phyloP scores from a whole-genome alignment of 2,797 vertebrate species.

The Paratrypauchen microcephalus region DNA sequence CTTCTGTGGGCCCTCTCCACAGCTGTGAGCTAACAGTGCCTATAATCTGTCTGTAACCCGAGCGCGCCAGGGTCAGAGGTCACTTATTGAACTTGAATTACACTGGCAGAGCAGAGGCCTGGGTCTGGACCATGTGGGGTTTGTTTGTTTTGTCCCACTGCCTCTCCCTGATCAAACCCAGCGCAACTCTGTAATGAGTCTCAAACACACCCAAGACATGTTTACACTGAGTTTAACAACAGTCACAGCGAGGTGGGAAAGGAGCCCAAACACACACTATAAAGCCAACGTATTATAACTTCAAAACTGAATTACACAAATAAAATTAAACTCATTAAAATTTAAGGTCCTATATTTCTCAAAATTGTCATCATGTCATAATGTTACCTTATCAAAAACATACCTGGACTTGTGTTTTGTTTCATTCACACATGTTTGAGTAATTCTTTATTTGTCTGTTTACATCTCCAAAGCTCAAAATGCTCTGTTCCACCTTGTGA shows the following conservation, averaged over 20 bases:
- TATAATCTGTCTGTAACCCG: slow-evolving; percentile 75
- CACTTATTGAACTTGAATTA: slow-evolving; percentile 79
- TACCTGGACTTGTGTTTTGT: too few species aligned
- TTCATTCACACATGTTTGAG: too few species aligned
- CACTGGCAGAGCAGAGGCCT: slow-evolving; percentile 69
- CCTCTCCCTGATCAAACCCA: slow-evolving; percentile 70
- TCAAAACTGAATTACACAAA: too few species aligned
- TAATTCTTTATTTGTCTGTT: too few species aligned
- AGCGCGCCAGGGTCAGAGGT: slow-evolving; percentile 71
- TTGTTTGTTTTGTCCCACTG: slow-evolving; percentile 78
- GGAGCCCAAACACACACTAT: not conserved
- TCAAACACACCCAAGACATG: slow-evolving; percentile 76
- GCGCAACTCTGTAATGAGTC: slow-evolving; percentile 70
- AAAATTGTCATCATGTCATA: too few species aligned
- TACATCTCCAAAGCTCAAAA: too few species aligned
- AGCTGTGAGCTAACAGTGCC: slow-evolving; percentile 71
- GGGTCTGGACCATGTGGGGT: slow-evolving; percentile 35
- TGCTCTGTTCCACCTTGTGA: too few species aligned
- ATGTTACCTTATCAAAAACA: too few species aligned
- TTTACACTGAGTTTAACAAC: slow-evolving; percentile 73
- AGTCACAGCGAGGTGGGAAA: not conserved
- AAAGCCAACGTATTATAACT: not conserved
- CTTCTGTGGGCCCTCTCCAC: slow-evolving; percentile 44
- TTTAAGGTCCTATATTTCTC: too few species aligned
- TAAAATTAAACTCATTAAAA: too few species aligned